Evolutionary conservation across 2,797 vertebrate genomes (phyloP).

Genomic region (Sphaeramia orbicularis): DNA sequence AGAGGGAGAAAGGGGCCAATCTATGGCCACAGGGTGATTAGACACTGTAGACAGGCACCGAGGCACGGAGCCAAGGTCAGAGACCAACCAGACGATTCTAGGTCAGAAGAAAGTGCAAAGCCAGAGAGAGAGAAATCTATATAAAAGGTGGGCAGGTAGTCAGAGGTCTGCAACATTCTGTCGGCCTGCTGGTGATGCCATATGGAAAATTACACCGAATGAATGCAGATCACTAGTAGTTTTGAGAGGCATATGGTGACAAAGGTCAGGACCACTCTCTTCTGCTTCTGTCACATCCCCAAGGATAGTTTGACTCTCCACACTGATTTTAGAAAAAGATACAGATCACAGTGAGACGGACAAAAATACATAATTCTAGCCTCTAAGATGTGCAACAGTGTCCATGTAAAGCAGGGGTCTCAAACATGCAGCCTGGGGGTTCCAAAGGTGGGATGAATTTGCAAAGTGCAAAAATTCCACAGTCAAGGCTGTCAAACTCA

Average conservation of each 20-base stretch:
- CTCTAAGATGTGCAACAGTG: not conserved
- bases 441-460: no score
- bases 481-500: no score
- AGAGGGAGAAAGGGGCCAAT: slow-evolving; percentile 44
- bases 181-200: slow-evolving; percentile 56
- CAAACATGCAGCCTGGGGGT: no score
- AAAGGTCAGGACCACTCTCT: slow-evolving; percentile 52
- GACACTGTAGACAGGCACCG: slow-evolving; percentile 54
- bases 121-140: slow-evolving; percentile 41
- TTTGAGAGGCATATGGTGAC: slow-evolving; percentile 60
- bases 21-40: slow-evolving; percentile 63
- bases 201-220: slow-evolving; percentile 59
- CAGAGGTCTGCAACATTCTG: slow-evolving; percentile 40
- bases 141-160: slow-evolving; percentile 46
- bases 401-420: not conserved
- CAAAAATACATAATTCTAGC: slow-evolving; percentile 13
- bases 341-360: slow-evolving; percentile 25
- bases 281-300: slow-evolving; percentile 41
- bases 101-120: slow-evolving; percentile 46
- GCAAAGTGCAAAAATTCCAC: no score
- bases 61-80: slow-evolving; percentile 70
- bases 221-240: slow-evolving; percentile 60
- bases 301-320: slow-evolving; percentile 37
- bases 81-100: slow-evolving; percentile 50
- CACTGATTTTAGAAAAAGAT: slow-evolving; percentile 21